Conservation (phyloP, 2,113 vertebrate species). For the Pipra filicauda region DNA sequence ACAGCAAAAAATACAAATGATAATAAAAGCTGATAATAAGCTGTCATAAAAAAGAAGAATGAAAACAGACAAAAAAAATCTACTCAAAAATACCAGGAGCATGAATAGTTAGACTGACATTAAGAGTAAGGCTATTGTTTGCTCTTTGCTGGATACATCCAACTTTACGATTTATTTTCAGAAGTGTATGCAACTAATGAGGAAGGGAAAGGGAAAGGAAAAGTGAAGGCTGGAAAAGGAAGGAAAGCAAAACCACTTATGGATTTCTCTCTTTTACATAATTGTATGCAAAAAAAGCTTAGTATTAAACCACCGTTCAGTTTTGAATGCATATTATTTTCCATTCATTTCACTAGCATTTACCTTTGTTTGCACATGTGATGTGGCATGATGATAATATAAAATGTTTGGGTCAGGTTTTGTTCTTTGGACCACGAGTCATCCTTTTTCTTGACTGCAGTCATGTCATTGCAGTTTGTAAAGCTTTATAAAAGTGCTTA, state of each 20-base stretch:
- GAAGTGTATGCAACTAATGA: background rate
- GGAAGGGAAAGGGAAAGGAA: background rate
- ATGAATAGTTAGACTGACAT: background rate
- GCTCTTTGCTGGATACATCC: background rate
- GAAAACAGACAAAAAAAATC: background rate
- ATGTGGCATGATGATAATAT: background rate
- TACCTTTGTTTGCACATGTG: background rate
- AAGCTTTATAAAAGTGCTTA: background rate
- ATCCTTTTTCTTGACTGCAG: background rate
- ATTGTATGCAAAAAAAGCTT: background rate
- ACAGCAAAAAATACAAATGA: background rate
- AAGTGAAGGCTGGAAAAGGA: background rate
- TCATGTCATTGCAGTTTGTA: background rate
- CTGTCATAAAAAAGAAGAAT: background rate
- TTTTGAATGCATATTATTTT: background rate
- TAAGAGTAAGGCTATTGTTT: background rate
- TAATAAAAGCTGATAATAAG: conserved; percentile 37
- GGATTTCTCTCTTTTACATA: background rate
- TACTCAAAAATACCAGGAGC: background rate
- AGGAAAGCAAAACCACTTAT: background rate
- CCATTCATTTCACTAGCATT: background rate
- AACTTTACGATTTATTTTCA: background rate
- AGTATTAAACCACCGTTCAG: background rate
- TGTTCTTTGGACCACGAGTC: accelerated
- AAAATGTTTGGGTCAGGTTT: background rate